Base-by-base conservation (phyloP, 1,140 invertebrate species). In the Samia ricini region DNA sequence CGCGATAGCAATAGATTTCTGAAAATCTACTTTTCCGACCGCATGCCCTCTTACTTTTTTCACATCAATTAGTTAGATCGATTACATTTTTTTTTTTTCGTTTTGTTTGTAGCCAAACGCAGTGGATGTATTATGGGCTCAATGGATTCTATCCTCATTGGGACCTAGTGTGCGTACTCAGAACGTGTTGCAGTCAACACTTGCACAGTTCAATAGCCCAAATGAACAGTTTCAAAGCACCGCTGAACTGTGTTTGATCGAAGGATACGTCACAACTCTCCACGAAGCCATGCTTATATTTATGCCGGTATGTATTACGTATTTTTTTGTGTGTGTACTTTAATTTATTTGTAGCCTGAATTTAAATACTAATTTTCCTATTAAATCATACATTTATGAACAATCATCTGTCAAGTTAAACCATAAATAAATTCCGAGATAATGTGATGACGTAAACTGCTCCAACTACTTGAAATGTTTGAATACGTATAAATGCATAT, bases 231-330 rank as follows among this genome's bases (percentile, higher is more conserved):
- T 94, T 21, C 88, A 87, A 8, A 76, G 84, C 62, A 83, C 94
- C 1, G 90, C 94, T 12, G 79, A 91, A 62, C 76, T 89, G 56
- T 91, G 92, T 72, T 72, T 94, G 51, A 74, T 82, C 5, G 76
- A 82, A 55, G 88, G 91, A 26, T 93, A 91, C 72, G 75, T 93
- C 7, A 85, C 80, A 12, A 93, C 93, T 1, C 67, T 95, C 22
- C 87, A 85, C 49, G 90, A 92, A 74, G 93, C 93, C 55, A 91
- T 93, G 66, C 74, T 91, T 56, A 93, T 94, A 71, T 95, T 95
- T 81, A 91, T 94, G 80, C 92, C 93, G 63, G 93, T 94, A 88
- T 91, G 89, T 84, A 60, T 50, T 60, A 22, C 21, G 7, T 21
- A 4, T 42, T 42, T 15, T 15, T 42, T 42, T 42, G 33, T 29